These are phyloP conservation scores for Rhyacophila brunnea DNA, from an alignment of 1,140 invertebrate species.

Conservation along the genomic window DNA sequence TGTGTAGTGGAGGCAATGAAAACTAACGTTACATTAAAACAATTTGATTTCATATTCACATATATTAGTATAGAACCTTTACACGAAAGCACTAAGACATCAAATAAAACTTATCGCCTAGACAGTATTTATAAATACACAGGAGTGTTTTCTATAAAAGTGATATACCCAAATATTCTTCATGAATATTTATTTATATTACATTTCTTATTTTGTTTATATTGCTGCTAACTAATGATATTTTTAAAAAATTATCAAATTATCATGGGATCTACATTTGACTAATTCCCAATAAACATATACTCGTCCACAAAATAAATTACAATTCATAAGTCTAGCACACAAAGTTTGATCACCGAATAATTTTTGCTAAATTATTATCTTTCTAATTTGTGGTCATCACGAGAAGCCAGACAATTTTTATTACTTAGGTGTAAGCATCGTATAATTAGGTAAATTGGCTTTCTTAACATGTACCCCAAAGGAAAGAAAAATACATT, in stretches of 20 bases:
- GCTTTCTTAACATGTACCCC: background rate
- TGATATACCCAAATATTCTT: constrained; percentile 51
- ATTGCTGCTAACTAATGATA: constrained; percentile 43
- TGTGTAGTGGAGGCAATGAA: no score
- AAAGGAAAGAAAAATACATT: background rate
- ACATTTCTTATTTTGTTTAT: constrained; percentile 21
- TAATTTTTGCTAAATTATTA: background rate
- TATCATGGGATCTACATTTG: constrained; percentile 48
- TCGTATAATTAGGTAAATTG: background rate
- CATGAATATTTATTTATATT: constrained; percentile 53
- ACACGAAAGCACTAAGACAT: constrained; percentile 58
- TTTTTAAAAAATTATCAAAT: constrained; percentile 49
- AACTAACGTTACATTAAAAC: constrained; percentile 4
- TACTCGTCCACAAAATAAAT: constrained; percentile 35
- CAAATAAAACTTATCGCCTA: constrained; percentile 57
- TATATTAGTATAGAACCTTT: constrained; percentile 59
- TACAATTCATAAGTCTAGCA: constrained; percentile 23
- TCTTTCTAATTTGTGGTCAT: background rate
- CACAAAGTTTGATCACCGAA: constrained; percentile 10
- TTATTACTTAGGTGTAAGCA: background rate
- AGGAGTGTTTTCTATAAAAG: constrained; percentile 51
- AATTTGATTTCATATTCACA: constrained; percentile 40
- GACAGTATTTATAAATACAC: constrained; percentile 53
- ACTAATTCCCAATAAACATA: constrained; percentile 49
- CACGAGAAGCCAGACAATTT: background rate